phyloP scores from a whole-genome alignment of 2,113 vertebrate species.

The Calypte anna region DNA sequence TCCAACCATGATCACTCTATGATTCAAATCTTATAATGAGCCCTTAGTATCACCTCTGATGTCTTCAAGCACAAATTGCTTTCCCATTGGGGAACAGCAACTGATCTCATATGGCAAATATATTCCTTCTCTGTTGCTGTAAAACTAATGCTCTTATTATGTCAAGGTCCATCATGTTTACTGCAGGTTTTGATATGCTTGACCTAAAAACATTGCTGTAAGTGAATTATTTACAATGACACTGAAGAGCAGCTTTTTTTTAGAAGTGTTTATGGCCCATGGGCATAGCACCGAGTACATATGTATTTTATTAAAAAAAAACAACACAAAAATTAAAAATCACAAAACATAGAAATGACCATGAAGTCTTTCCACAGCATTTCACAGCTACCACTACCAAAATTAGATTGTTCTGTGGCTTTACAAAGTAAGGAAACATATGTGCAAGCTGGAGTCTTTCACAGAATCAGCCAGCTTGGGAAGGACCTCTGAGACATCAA shows the following conservation, averaged over 20 bases:
- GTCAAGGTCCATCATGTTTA: not conserved
- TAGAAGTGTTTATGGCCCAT: not conserved
- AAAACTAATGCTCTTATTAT: slow-evolving; percentile 16
- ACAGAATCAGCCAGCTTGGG: too few species aligned
- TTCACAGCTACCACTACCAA: not conserved
- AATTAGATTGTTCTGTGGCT: not conserved
- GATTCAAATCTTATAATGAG: not conserved
- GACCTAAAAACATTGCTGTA: slow-evolving; percentile 35
- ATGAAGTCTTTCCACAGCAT: not conserved
- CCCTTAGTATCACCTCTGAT: not conserved
- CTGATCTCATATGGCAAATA: not conserved
- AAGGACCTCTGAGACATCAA: too few species aligned
- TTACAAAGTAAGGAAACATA: not conserved
- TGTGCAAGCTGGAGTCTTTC: not conserved
- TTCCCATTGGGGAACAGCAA: not conserved
- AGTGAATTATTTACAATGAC: slow-evolving; percentile 41
- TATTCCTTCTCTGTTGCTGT: not conserved
- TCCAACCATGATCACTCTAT: too few species aligned
- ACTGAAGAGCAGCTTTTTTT: not conserved
- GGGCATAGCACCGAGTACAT: not conserved
- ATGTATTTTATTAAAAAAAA: not conserved
- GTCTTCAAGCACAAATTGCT: not conserved
- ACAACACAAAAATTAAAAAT: too few species aligned
- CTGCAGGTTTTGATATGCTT: slow-evolving; percentile 28
- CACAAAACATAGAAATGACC: not conserved